Base-by-base conservation (phyloP, 1,140 invertebrate genomes). In the Leptestheria dahalacensis region DNA sequence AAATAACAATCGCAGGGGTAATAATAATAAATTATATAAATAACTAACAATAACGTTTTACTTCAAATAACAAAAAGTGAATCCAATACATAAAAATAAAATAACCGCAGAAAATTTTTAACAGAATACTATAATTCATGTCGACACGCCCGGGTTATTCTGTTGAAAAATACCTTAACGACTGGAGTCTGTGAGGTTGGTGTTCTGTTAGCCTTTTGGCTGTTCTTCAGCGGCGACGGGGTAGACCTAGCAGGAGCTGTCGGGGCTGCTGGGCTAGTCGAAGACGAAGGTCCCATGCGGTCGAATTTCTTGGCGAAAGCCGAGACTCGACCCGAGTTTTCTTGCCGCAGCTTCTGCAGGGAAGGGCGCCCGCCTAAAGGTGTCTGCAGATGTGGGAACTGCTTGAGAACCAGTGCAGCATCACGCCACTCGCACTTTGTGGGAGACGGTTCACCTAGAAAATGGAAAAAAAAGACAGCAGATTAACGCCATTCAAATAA, bases 311-410 rank as follows among this genome's bases (percentile, higher is more conserved):
- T 79, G 0, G 80, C 79, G 70, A 81, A 82, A 0, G 78, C 79
- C 29, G 81, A 64, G 1, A 84, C 82, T 79, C 82, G 82, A 4
- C 81, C 82, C 10, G 79, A 79, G 66, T 83, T 83, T 68, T 81
- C 78, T 29, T 73, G 73, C 41, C 80, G 70, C 4, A 84, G 65
- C 65, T 79, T 77, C 0, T 78, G 78, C 3, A 84, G 73, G 0
- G 81, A 83, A 1, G 77, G 75, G 50, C 82, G 71, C 1, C 79
- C 78, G 12, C 72, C 77, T 33, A 69, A 61, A 12, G 70, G 63
- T 24, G 58, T 28, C 55, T 66, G 28, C 48, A 63, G 20, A 48
- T 60, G 59, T 9, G 60, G 29, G 24, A 62, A 50, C 48, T 57
- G 46, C 18, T 68, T 74, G 72, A 64, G 72, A 74, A 50, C 69